Evolutionary conservation across 2,888 invertebrate genomes (phyloP), one percentile per base, ranked within the genome.

Genomic region (Pycnomerus fuliginosus): DNA sequence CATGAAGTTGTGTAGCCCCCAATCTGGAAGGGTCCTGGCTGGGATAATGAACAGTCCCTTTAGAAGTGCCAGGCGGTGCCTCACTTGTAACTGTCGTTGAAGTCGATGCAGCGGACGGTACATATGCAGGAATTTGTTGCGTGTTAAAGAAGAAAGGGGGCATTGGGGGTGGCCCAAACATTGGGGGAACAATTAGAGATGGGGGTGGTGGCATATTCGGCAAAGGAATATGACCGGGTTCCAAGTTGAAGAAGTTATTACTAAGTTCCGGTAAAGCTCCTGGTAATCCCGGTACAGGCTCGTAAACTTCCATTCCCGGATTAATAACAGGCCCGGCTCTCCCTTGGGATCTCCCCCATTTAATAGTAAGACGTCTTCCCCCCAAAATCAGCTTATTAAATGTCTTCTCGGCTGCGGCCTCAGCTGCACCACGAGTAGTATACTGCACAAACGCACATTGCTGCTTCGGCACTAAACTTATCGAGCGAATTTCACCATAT

Each of bases 371-470:
- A 31, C 96, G 79, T 51, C 94, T 81, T 0, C 93, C 93, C 20
- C 89, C 88, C 20, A 72, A 52, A 24, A 86, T 84, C 16, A 98
- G 74, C 64, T 97, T 93, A 69, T 98, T 97, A 69, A 98, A 99
- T 0, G 95, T 92, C 65, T 91, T 87, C 60, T 96, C 95, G 0
- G 95, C 94, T 0, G 98, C 98, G 53, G 87, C 78, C 71, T 99
- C 99, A 0, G 98, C 92, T 0, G 96, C 87, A 32, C 79, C 77
- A 40, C 99, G 78, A 3, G 87, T 86, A 0, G 97, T 96, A 71
- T 93, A 99, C 67, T 97, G 96, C 2, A 99, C 89, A 69, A 99
- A 99, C 1, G 96, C 95, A 75, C 98, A 98, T 64, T 91, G 91
- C 58, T 98, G 96, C 53, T 93, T 84, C 0, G 88, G 85, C 4